Conservation (phyloP, 2,113 vertebrate genomes). For the Limanda limanda region DNA sequence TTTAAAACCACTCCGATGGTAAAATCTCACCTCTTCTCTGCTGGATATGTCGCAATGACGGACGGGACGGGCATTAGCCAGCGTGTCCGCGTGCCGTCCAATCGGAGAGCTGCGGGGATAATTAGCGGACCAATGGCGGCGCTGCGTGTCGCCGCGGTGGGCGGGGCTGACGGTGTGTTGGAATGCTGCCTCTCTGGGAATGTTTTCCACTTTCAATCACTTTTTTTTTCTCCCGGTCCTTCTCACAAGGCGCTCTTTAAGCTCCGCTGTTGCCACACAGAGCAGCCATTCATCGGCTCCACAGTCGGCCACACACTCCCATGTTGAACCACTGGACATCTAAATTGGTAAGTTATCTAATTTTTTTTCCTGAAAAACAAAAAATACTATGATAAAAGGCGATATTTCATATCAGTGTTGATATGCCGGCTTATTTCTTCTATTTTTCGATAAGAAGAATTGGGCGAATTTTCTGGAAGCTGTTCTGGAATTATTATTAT, state of each 20-base stretch:
- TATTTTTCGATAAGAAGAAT: not conserved
- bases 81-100: slow-evolving; percentile 42
- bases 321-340: slow-evolving; percentile 77
- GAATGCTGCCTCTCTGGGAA: slow-evolving; percentile 82
- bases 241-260: slow-evolving; percentile 88
- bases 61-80: slow-evolving; percentile 60
- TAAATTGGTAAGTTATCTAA: slow-evolving; percentile 78
- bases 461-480: slow-evolving; percentile 12
- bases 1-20: slow-evolving; percentile 74
- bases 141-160: slow-evolving; percentile 18
- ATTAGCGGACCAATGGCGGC: slow-evolving; percentile 64
- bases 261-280: slow-evolving; percentile 84
- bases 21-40: slow-evolving; percentile 79
- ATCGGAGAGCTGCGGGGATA: slow-evolving; percentile 40
- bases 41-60: slow-evolving; percentile 67
- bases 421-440: not conserved
- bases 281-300: slow-evolving; percentile 85
- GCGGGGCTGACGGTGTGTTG: slow-evolving; percentile 55
- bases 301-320: slow-evolving; percentile 81
- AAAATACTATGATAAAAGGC: slow-evolving; percentile 8
- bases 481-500: not conserved
- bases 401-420: slow-evolving; percentile 30
- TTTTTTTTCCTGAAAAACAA: slow-evolving; percentile 33
- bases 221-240: slow-evolving; percentile 78
- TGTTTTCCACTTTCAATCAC: slow-evolving; percentile 83